phyloP scores from a whole-genome alignment of 2,888 invertebrate genomes.

The Melieria omissa region DNA sequence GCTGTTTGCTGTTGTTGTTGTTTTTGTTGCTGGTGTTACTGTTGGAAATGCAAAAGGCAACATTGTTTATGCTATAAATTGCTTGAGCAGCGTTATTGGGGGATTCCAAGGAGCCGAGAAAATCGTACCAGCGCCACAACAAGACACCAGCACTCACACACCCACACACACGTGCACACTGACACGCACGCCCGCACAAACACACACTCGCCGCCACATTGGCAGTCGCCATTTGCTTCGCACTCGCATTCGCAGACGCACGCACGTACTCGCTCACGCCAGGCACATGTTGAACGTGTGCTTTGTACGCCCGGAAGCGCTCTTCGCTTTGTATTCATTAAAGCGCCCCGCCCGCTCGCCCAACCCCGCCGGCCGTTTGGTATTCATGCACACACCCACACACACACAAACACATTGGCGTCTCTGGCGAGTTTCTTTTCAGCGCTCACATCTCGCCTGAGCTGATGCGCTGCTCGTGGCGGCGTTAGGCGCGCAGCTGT shows the following conservation, averaged over 20 bases:
- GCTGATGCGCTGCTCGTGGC: background rate
- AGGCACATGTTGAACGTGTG: conserved; percentile 13
- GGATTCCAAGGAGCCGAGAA: background rate
- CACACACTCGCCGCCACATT: conserved; percentile 4
- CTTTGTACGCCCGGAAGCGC: conserved; percentile 14
- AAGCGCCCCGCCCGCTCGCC: background rate
- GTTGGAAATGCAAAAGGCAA: too few species aligned
- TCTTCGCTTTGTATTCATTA: conserved; percentile 36
- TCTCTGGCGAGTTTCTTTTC: background rate
- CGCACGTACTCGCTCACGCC: background rate
- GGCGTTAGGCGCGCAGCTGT: conserved; percentile 3
- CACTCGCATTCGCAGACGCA: background rate
- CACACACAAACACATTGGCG: background rate
- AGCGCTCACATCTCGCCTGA: background rate
- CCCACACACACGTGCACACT: background rate
- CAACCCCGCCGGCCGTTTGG: background rate
- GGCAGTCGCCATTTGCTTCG: background rate
- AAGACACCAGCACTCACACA: background rate
- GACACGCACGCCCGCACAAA: background rate
- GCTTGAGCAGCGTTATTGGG: conserved; percentile 17
- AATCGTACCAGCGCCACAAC: background rate
- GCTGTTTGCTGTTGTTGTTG: background rate
- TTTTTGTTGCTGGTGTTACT: background rate
- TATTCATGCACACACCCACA: background rate
- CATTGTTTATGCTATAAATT: conserved; percentile 21